Evolutionary conservation across 2,113 vertebrate species (phyloP).

Genomic region (Solea solea): DNA sequence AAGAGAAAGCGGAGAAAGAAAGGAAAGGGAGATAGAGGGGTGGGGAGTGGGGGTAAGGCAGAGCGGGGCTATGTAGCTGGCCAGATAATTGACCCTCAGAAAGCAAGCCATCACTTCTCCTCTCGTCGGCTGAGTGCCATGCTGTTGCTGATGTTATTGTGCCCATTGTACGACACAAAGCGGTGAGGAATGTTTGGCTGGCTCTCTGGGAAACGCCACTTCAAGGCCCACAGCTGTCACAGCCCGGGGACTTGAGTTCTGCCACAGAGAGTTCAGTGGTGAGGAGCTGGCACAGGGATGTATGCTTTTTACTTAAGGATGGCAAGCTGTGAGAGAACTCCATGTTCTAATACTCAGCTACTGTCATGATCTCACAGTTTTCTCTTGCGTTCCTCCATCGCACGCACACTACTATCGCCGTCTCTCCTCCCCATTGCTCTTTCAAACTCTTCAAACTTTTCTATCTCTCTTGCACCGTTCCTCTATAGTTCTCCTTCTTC

Average conservation of each 20-base stretch:
- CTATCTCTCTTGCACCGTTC: conserved; percentile 60
- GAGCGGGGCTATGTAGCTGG: conserved; percentile 35
- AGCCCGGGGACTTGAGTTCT: conserved; percentile 87
- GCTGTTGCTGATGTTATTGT: conserved; percentile 76
- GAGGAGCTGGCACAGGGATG: conserved; percentile 84
- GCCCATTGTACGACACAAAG: conserved; percentile 74
- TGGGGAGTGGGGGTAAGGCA: neutral
- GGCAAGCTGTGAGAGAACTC: conserved; percentile 86
- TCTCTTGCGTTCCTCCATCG: conserved; percentile 77
- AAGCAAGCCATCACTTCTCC: conserved; percentile 69
- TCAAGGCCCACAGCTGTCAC: conserved; percentile 87
- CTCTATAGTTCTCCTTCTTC: conserved; percentile 68
- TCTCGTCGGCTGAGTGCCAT: conserved; percentile 66
- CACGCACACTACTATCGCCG: conserved; percentile 2
- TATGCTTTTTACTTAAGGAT: conserved; percentile 85
- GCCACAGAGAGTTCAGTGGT: conserved; percentile 85
- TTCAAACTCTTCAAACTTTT: conserved; percentile 26
- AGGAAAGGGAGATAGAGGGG: conserved; percentile 14
- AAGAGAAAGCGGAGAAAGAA: conserved; percentile 36
- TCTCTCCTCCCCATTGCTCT: conserved; percentile 5
- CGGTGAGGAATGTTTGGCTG: conserved; percentile 87
- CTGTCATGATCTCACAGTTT: conserved; percentile 5
- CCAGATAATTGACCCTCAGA: conserved; percentile 72
- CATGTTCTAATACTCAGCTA: conserved; percentile 65
- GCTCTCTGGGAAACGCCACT: conserved; percentile 88